Evolutionary conservation across 1,140 invertebrate species (phyloP).

Genomic region (Neodiprion pinetum): DNA sequence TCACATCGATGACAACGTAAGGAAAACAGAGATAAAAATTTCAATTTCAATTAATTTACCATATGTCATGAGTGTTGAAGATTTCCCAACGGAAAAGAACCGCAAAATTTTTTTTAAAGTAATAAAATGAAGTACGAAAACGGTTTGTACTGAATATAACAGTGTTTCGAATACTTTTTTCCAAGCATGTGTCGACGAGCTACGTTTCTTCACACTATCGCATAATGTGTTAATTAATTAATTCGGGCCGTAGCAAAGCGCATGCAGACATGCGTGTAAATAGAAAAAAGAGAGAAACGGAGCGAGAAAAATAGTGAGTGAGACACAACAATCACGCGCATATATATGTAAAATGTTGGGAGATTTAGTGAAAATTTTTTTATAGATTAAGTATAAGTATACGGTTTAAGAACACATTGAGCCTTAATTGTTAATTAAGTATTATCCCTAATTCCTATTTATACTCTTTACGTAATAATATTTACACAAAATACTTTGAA

Average conservation of each 20-base stretch:
- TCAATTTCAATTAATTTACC: too few species aligned
- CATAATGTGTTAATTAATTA: too few species aligned
- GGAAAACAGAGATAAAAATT: not conserved
- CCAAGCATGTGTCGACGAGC: too few species aligned
- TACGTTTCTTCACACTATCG: too few species aligned
- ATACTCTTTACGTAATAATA: not conserved
- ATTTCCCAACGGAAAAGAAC: too few species aligned
- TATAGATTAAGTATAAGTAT: slow-evolving; percentile 1
- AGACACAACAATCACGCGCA: not conserved
- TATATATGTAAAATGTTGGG: slow-evolving; percentile 1
- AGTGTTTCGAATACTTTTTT: too few species aligned
- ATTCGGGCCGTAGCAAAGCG: too few species aligned
- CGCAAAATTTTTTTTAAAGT: too few species aligned
- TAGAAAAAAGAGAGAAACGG: slow-evolving; percentile 10
- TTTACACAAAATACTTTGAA: slow-evolving; percentile 14
- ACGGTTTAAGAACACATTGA: slow-evolving; percentile 12
- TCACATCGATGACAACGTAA: not conserved
- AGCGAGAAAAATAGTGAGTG: slow-evolving; percentile 11
- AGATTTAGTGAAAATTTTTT: not conserved
- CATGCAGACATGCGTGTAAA: not conserved
- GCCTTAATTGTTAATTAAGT: slow-evolving; percentile 12
- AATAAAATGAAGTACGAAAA: too few species aligned
- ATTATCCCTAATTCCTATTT: not conserved
- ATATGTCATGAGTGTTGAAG: too few species aligned
- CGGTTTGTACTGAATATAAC: too few species aligned